Conservation (phyloP, 2,113 vertebrate species). For the Sander vitreus region DNA sequence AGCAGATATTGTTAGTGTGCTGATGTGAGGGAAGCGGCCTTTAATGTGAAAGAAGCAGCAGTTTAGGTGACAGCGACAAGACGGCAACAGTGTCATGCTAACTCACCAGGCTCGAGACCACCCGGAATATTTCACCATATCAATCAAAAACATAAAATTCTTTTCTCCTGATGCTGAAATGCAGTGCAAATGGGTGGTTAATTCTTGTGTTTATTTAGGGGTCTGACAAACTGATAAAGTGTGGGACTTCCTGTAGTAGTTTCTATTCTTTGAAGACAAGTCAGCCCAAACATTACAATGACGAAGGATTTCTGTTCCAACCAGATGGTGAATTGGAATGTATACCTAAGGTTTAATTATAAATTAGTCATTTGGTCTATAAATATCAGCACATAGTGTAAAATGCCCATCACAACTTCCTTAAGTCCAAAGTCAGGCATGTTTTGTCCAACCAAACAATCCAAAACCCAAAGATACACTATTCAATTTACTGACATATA, state of each 20-base stretch:
- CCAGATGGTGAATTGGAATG: background rate
- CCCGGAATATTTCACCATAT: slow-evolving; percentile 4
- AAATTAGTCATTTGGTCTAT: background rate
- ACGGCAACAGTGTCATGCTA: background rate
- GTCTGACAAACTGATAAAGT: background rate
- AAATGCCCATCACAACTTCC: background rate
- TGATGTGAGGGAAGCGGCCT: background rate
- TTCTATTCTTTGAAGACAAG: background rate
- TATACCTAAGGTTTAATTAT: background rate
- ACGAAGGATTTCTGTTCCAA: background rate
- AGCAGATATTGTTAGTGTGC: background rate
- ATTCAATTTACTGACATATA: too few species aligned
- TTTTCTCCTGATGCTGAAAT: slow-evolving; percentile 7
- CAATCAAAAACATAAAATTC: slow-evolving; percentile 12
- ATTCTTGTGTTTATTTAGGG: slow-evolving; percentile 3
- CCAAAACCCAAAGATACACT: background rate
- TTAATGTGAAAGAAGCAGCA: background rate
- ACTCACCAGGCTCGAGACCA: background rate
- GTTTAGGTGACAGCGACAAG: background rate
- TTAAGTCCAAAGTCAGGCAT: background rate
- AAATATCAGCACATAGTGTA: background rate
- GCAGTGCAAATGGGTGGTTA: background rate
- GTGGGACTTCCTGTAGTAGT: background rate
- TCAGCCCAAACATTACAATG: slow-evolving; percentile 1
- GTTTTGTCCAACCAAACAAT: background rate